A percentile compares a stretch with the other conserved stretches of the same genome.
Conservation (phyloP, 2,113 vertebrate genomes). For the Proterorhinus semilunaris region DNA sequence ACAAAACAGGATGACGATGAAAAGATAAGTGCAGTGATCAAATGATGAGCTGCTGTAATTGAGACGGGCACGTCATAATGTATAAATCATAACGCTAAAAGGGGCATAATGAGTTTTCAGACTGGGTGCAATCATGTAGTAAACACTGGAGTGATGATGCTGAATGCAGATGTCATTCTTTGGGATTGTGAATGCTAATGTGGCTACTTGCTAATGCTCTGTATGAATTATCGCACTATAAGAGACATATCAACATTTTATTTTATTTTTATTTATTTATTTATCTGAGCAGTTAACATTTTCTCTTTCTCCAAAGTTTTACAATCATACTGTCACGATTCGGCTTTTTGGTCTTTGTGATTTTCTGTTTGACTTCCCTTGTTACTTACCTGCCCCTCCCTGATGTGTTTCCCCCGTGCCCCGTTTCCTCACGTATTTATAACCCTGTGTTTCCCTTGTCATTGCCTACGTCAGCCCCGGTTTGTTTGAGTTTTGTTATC, state of each 20-base stretch:
- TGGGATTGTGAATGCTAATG: conserved; percentile 5
- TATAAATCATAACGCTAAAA: conserved; percentile 7
- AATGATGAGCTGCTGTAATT: neutral
- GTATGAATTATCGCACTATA: neutral
- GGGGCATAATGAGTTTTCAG: conserved; percentile 8
- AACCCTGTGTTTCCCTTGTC: too few species aligned
- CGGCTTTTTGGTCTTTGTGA: too few species aligned
- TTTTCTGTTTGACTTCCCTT: too few species aligned
- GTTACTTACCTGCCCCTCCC: too few species aligned
- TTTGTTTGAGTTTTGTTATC: too few species aligned
- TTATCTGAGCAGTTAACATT: too few species aligned
- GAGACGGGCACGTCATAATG: conserved; percentile 9
- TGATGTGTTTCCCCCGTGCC: too few species aligned
- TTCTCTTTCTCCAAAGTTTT: too few species aligned
- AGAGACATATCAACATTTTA: neutral
- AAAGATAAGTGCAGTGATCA: conserved; percentile 1
- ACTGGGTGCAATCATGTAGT: conserved; percentile 8
- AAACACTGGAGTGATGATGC: conserved; percentile 1
- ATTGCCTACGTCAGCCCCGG: too few species aligned
- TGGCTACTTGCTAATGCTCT: neutral
- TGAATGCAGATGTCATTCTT: conserved; percentile 7
- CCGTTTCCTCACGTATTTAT: too few species aligned
- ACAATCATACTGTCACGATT: too few species aligned
- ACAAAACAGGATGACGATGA: conserved; percentile 5
- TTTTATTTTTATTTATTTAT: too few species aligned